phyloP scores from a whole-genome alignment of 2,888 invertebrate genomes.

The Ophion ventricosus region DNA sequence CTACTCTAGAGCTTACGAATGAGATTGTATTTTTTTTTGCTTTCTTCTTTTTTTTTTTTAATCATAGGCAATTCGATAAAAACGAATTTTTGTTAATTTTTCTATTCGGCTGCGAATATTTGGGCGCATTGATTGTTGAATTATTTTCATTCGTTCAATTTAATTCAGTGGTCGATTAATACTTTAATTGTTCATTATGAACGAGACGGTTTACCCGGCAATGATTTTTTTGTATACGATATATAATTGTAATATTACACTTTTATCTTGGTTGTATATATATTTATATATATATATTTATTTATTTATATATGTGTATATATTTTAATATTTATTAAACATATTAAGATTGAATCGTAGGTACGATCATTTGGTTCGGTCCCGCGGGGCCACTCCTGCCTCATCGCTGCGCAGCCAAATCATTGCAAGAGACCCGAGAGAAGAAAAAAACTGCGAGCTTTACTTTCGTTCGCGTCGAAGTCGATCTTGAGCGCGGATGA shows the following conservation, averaged over 20 bases:
- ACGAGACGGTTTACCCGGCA: constrained; percentile 27
- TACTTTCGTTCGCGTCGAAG: constrained; percentile 23
- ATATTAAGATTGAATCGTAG: constrained; percentile 57
- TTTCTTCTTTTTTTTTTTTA: background rate
- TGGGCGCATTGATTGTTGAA: too few species aligned
- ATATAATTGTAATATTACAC: constrained; percentile 53
- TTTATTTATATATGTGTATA: constrained; percentile 10
- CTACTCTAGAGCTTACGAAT: background rate
- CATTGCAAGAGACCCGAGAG: background rate
- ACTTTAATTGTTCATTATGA: constrained; percentile 28
- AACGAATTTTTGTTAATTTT: too few species aligned
- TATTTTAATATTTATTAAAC: constrained; percentile 60
- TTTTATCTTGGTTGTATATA: constrained; percentile 4
- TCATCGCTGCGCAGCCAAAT: constrained; percentile 1
- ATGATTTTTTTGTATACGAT: constrained; percentile 34
- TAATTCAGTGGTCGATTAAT: constrained; percentile 6
- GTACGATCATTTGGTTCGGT: constrained; percentile 66
- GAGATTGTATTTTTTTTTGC: constrained; percentile 8
- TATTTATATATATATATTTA: constrained; percentile 27
- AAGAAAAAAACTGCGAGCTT: constrained; percentile 6
- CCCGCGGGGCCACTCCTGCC: constrained; percentile 46
- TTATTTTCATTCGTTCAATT: too few species aligned
- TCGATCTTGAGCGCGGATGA: constrained; percentile 31
- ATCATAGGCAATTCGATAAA: too few species aligned
- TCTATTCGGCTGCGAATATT: too few species aligned